phyloP scores from a whole-genome alignment of 2,113 vertebrate genomes.

The Dendropsophus ebraccatus region DNA sequence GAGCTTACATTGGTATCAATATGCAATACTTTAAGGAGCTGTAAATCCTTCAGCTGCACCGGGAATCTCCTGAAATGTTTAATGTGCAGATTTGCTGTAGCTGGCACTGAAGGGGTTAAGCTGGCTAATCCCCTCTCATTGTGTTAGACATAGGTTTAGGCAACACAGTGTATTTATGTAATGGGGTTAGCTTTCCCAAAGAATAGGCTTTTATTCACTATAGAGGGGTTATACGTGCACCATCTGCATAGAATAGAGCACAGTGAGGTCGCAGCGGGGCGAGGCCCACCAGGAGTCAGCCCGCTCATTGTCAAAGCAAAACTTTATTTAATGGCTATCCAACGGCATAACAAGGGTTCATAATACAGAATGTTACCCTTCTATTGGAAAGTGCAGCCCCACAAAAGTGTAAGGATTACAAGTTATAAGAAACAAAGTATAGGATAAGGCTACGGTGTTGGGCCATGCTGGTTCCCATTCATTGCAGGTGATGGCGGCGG shows the following conservation, averaged over 20 bases:
- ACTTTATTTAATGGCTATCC: not conserved
- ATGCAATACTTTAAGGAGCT: not conserved
- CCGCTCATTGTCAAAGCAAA: not conserved
- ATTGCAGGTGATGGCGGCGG: too few species aligned
- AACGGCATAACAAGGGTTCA: not conserved
- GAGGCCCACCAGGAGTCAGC: not conserved
- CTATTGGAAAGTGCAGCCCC: not conserved
- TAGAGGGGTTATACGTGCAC: constrained; percentile 19
- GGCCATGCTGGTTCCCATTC: too few species aligned
- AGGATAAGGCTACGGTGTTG: too few species aligned
- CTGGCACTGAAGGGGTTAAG: constrained; percentile 37
- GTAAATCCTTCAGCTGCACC: not conserved
- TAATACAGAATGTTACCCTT: not conserved
- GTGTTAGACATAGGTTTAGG: constrained; percentile 27
- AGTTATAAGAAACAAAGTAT: not conserved
- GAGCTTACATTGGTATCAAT: not conserved
- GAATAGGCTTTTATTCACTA: constrained; percentile 49
- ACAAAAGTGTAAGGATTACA: not conserved
- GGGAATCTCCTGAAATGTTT: not conserved
- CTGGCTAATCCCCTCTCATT: constrained; percentile 34
- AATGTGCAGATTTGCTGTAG: not conserved
- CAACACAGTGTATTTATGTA: constrained; percentile 53
- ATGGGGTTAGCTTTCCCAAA: constrained; percentile 35
- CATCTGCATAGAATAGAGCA: constrained; percentile 26
- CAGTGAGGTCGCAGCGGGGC: not conserved